phyloP scores from a whole-genome alignment of 2,113 vertebrate genomes.

The Dissostichus mawsoni region DNA sequence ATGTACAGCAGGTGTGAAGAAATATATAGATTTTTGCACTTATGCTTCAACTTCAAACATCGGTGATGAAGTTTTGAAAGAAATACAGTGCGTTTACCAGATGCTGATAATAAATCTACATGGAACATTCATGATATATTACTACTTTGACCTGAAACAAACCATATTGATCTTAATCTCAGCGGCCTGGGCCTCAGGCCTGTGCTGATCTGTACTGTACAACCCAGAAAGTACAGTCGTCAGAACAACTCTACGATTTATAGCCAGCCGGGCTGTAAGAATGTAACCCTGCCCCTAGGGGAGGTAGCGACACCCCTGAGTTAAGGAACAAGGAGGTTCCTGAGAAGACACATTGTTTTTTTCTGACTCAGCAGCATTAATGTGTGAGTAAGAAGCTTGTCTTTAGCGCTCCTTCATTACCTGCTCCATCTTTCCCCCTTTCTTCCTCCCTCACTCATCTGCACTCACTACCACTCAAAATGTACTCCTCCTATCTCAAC shows the following conservation, averaged over 20 bases:
- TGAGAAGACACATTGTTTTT: conserved; percentile 37
- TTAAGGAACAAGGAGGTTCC: conserved; percentile 24
- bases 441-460: not conserved
- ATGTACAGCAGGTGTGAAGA: conserved; percentile 35
- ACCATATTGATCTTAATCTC: not conserved
- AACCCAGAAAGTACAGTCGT: not conserved
- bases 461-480: conserved; percentile 28
- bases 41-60: conserved; percentile 25
- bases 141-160: conserved; percentile 28
- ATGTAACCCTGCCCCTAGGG: conserved; percentile 26
- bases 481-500: conserved; percentile 27
- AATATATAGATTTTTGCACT: conserved; percentile 25
- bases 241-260: conserved; percentile 5
- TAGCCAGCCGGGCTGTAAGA: not conserved
- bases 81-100: conserved; percentile 40
- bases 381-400: conserved; percentile 37
- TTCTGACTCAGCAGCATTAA: conserved; percentile 45
- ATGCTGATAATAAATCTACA: conserved; percentile 11
- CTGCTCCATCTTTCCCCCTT: conserved; percentile 25
- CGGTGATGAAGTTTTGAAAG: conserved; percentile 8
- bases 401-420: conserved; percentile 25
- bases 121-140: conserved; percentile 14
- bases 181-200: not conserved
- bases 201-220: not conserved
- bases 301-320: conserved; percentile 17